Evolutionary conservation across 2,113 vertebrate genomes (phyloP).

Genomic region (Morone saxatilis): DNA sequence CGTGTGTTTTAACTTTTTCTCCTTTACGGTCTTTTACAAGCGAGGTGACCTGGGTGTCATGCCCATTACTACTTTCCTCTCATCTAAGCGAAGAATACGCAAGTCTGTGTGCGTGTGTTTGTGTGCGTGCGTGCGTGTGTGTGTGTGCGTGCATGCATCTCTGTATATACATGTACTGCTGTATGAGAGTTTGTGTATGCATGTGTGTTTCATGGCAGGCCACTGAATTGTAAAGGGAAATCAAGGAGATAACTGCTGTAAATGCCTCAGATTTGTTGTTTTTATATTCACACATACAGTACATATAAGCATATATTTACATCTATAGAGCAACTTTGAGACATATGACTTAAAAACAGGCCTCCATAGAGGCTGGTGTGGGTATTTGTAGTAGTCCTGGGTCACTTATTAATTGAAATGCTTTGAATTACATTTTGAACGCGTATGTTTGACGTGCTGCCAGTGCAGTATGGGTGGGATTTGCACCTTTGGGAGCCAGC

Average conservation of each 20-base stretch:
- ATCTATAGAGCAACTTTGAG: constrained; percentile 83
- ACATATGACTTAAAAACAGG: constrained; percentile 75
- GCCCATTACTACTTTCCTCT: constrained; percentile 82
- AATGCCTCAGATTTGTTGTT: constrained; percentile 92
- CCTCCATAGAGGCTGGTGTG: constrained; percentile 73
- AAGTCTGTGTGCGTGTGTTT: constrained; percentile 14
- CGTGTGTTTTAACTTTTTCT: constrained; percentile 83
- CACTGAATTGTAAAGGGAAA: constrained; percentile 94
- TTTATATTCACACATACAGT: constrained; percentile 85
- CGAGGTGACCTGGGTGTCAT: constrained; percentile 88
- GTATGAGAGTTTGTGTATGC: constrained; percentile 63
- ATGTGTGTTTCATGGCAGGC: constrained; percentile 86
- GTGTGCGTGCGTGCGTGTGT: background rate
- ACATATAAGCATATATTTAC: constrained; percentile 85
- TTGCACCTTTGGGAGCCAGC: constrained; percentile 2
- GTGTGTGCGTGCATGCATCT: constrained; percentile 35
- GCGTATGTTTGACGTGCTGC: background rate
- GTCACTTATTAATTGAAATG: constrained; percentile 52
- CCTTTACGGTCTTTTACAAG: constrained; percentile 85
- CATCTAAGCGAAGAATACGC: constrained; percentile 64
- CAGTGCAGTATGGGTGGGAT: background rate
- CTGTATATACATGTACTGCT: constrained; percentile 73
- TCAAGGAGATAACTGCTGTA: constrained; percentile 94
- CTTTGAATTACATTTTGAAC: constrained; percentile 51
- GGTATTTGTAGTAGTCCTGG: constrained; percentile 76